Conservation (phyloP, 2,888 invertebrate species). For the Melangyna quadrimaculata region DNA sequence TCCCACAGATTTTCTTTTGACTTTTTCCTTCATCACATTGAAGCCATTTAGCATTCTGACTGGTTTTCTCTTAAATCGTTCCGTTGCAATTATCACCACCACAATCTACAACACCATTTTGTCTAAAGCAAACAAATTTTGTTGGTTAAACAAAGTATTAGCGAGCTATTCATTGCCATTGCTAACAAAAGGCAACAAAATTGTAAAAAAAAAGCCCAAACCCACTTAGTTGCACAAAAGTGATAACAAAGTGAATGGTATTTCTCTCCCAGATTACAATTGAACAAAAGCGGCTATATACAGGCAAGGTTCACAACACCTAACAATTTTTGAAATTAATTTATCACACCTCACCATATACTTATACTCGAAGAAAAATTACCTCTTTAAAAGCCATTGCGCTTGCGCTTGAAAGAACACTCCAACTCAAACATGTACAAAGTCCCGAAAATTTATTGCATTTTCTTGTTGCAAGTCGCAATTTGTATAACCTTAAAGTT, state of each 20-base stretch:
- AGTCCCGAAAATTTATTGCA: constrained; percentile 34
- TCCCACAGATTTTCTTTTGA: not conserved
- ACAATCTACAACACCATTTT: constrained; percentile 1
- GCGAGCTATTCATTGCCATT: constrained; percentile 1
- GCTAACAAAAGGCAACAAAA: not conserved
- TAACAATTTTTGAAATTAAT: constrained; percentile 40
- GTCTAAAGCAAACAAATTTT: constrained; percentile 29
- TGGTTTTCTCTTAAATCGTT: constrained; percentile 25
- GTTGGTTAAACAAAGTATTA: constrained; percentile 46
- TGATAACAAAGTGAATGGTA: constrained; percentile 19
- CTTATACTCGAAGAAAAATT: constrained; percentile 16
- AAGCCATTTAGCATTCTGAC: constrained; percentile 35
- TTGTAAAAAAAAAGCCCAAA: not conserved
- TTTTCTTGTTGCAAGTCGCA: constrained; percentile 39
- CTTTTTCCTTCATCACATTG: not conserved
- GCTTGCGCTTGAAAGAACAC: constrained; percentile 28
- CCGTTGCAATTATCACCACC: constrained; percentile 49
- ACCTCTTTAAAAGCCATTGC: constrained; percentile 42
- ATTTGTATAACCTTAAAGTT: constrained; percentile 50
- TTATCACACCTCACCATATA: constrained; percentile 54
- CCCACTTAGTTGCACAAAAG: not conserved
- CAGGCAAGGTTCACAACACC: not conserved
- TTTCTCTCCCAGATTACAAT: constrained; percentile 18
- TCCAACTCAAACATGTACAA: not conserved
- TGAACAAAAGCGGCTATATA: constrained; percentile 13